Base-by-base conservation (phyloP, 2,113 vertebrate species). In the Megatriorchis doriae region DNA sequence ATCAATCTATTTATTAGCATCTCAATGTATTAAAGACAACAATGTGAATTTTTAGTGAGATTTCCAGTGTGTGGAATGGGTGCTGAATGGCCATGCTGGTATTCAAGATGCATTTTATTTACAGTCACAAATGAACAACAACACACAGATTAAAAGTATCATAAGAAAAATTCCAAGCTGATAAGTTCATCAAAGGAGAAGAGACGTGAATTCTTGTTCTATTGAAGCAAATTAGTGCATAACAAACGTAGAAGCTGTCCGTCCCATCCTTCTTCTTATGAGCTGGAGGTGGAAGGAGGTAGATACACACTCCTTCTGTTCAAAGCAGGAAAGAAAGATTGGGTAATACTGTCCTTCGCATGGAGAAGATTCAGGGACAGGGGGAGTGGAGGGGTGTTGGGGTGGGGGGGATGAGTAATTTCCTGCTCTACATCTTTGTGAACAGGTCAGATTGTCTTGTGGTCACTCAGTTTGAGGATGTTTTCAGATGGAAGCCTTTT, bases 321-420 rank as follows among this genome's bases (percentile, higher is more conserved):
- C 48, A 83, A 52, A 52, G 27, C 6, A 47, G 56, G 40, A 26
- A 55, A 83, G 19, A 65, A 82, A 61, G 4, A 10, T 45, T 15
- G 7, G 8, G 18, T 50, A 80, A 31, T 9, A 23, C 7, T 31
- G 11, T 52, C 25, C 18, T 90, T 72, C 29, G 52, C 12, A 50
- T 22, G 45, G 59, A 70, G 77, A 78, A 52, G 4, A 0, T 83
- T 21, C n/a, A n/a, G 36, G 36, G 50, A 9, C 26, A 26, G 50
- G 23, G 50, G 50, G 50, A 52, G 26, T 27, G 50, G 50, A 9
- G 50, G 14, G 50, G 21, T 47, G 47, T 11, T 3, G 21, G 23
- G 48, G 1, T 3, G 15, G 16, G 13, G 18, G 7, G 5, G 45
- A 58, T 59, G 25, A 43, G 7, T 42, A 0, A 43, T 81, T 78